phyloP scores from a whole-genome alignment of 2,888 invertebrate species.

The Leptura quadrifasciata region DNA sequence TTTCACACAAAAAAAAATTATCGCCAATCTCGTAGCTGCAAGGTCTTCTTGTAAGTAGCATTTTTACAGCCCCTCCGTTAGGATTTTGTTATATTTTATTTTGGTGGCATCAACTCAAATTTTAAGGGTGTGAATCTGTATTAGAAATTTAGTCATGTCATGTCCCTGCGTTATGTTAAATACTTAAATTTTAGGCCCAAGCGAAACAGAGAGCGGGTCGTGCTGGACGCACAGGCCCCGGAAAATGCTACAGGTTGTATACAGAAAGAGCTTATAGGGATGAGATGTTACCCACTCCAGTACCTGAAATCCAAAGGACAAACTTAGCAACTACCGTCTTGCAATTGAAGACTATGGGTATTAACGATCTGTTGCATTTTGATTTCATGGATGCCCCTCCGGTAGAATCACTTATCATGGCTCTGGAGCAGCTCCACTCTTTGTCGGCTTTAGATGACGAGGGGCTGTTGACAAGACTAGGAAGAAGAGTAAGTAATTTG shows the following conservation, averaged over 20 bases:
- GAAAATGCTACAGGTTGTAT: slow-evolving; percentile 97
- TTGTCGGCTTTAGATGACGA: slow-evolving; percentile 97
- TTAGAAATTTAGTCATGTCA: too few species aligned
- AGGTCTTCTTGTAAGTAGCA: too few species aligned
- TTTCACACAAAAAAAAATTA: too few species aligned
- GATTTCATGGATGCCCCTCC: slow-evolving; percentile 99
- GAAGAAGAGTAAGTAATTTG: slow-evolving; percentile 81
- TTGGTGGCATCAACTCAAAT: too few species aligned
- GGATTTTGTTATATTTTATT: too few species aligned
- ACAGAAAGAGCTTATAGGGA: slow-evolving; percentile 98
- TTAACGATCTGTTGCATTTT: slow-evolving; percentile 97
- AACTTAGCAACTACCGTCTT: slow-evolving; percentile 97
- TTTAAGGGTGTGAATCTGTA: too few species aligned
- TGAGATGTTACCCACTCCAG: slow-evolving; percentile 98
- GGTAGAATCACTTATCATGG: slow-evolving; percentile 97
- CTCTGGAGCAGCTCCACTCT: slow-evolving; percentile 96
- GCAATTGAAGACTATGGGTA: slow-evolving; percentile 99
- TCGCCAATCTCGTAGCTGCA: too few species aligned
- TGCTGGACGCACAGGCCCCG: slow-evolving; percentile 98
- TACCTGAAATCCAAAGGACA: slow-evolving; percentile 99
- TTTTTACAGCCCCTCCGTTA: too few species aligned
- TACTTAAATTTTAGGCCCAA: slow-evolving; percentile 81
- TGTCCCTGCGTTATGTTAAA: neutral
- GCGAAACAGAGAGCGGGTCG: slow-evolving; percentile 98
- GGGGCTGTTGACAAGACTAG: slow-evolving; percentile 88